A percentile compares a stretch with the other conserved stretches of the same genome.
Evolutionary conservation across 2,797 vertebrate species (phyloP).

Genomic region (Sebastes hubbsi): DNA sequence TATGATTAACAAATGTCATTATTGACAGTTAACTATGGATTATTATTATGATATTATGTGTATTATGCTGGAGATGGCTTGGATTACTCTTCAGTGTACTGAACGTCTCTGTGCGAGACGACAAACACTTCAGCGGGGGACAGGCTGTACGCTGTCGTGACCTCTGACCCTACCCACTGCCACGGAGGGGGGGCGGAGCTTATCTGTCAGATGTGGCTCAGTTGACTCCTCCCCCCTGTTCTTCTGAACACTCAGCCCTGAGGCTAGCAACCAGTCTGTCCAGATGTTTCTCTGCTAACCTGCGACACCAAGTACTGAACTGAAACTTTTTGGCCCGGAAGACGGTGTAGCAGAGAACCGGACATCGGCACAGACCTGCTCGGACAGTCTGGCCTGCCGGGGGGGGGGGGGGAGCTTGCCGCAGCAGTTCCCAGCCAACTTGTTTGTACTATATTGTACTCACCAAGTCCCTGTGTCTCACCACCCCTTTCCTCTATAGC

Average conservation of each 20-base stretch:
- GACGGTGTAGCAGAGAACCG: conserved; percentile 50
- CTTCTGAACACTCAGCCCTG: conserved; percentile 62
- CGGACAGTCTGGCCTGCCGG: conserved; percentile 60
- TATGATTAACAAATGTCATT: conserved; percentile 77
- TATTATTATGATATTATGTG: conserved; percentile 75
- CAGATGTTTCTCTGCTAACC: conserved; percentile 58
- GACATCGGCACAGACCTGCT: conserved; percentile 63
- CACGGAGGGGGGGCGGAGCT: conserved; percentile 60
- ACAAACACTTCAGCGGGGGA: conserved; percentile 72
- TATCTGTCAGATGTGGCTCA: conserved; percentile 51
- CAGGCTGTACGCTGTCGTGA: conserved; percentile 51
- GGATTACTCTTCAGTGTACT: conserved; percentile 70
- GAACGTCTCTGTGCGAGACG: conserved; percentile 62
- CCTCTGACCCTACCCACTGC: conserved; percentile 72
- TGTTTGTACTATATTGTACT: conserved; percentile 80
- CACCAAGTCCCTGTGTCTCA: conserved; percentile 76
- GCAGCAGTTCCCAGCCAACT: conserved; percentile 70
- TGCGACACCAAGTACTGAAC: conserved; percentile 61
- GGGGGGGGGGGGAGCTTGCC: conserved; percentile 54
- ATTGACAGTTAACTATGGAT: conserved; percentile 76
- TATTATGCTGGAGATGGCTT: conserved; percentile 78
- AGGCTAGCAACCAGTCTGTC: conserved; percentile 59
- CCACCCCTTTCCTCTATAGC: conserved; percentile 73
- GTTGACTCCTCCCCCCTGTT: conserved; percentile 51
- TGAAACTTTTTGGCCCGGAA: conserved; percentile 33